Percentiles rank a stretch among this genome's conserved stretches.
phyloP scores from a whole-genome alignment of 64 coral and sea anemone genomes.

The Stichodactyla mertensii region DNA sequence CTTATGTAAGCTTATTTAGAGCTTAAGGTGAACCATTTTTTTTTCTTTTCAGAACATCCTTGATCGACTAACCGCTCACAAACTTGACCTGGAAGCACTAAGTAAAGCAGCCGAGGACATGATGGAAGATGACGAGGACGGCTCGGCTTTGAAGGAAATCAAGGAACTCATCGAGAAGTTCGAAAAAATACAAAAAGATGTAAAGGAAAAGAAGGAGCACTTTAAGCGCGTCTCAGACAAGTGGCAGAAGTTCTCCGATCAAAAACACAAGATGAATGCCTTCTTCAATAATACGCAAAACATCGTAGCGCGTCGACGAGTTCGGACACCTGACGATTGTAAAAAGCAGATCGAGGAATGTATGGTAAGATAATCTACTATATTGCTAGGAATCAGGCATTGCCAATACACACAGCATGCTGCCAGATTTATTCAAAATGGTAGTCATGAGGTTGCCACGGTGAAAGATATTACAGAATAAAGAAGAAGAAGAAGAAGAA shows the following conservation, averaged over 20 bases:
- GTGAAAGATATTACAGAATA: no score
- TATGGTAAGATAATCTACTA: conserved; percentile 29
- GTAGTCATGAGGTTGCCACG: no score
- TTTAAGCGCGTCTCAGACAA: conserved; percentile 67
- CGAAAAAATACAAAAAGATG: conserved; percentile 71
- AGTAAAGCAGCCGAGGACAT: conserved; percentile 74
- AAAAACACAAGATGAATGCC: conserved; percentile 84
- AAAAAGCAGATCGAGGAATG: conserved; percentile 86
- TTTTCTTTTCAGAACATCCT: conserved; percentile 58
- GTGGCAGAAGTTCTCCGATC: conserved; percentile 73
- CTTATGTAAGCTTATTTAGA: neutral
- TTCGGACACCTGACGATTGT: conserved; percentile 67
- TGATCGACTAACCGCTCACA: conserved; percentile 79
- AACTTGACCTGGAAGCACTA: conserved; percentile 74
- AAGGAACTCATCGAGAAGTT: conserved; percentile 73
- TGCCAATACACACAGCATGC: no score
- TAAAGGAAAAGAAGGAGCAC: conserved; percentile 65
- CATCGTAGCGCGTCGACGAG: conserved; percentile 55
- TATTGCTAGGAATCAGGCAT: neutral
- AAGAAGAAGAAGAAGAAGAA: no score
- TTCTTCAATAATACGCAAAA: conserved; percentile 83
- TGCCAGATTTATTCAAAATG: no score
- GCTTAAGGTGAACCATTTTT: neutral
- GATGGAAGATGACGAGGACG: conserved; percentile 72
- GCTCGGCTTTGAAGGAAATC: conserved; percentile 66